Conservation (phyloP, 2,888 invertebrate species). For the Ecliptopera silaceata region DNA sequence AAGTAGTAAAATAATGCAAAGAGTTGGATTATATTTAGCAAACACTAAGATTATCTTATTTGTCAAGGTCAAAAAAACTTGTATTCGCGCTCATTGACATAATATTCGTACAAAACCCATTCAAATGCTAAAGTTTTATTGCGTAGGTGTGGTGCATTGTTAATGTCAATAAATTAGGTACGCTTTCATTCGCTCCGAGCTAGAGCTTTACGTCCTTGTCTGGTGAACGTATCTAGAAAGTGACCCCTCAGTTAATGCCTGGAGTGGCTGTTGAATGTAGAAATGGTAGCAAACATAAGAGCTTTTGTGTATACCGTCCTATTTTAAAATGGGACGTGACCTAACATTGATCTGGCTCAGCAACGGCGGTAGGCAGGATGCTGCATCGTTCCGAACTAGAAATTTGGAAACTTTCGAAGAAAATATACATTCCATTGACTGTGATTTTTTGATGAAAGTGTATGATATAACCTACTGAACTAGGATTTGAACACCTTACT, state of each 20-base stretch:
- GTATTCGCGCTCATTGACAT: neutral
- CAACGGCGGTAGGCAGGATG: conserved; percentile 20
- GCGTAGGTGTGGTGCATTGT: conserved; percentile 13
- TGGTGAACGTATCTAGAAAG: conserved; percentile 14
- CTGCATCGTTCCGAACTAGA: no score
- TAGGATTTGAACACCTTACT: no score
- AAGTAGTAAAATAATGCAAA: neutral
- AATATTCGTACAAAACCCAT: neutral
- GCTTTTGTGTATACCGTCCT: conserved; percentile 37
- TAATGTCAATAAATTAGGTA: conserved; percentile 10
- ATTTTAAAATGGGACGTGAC: conserved; percentile 56
- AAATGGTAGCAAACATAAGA: conserved; percentile 34
- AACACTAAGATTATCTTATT: neutral
- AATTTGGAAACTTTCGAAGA: no score
- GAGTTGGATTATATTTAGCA: neutral
- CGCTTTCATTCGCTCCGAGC: conserved; percentile 21
- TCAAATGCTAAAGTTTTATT: conserved; percentile 8
- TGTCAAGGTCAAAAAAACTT: neutral
- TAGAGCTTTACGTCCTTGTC: conserved; percentile 17
- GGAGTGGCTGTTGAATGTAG: conserved; percentile 18
- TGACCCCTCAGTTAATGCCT: neutral
- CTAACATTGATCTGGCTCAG: conserved; percentile 58
- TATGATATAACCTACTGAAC: no score
- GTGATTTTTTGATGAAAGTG: no score
- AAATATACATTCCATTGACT: no score